A percentile compares a stretch with the other conserved stretches of the same genome.
These are phyloP conservation scores for Pheosia gnoma DNA, from an alignment of 2,888 invertebrate genomes.

Conservation along the genomic window DNA sequence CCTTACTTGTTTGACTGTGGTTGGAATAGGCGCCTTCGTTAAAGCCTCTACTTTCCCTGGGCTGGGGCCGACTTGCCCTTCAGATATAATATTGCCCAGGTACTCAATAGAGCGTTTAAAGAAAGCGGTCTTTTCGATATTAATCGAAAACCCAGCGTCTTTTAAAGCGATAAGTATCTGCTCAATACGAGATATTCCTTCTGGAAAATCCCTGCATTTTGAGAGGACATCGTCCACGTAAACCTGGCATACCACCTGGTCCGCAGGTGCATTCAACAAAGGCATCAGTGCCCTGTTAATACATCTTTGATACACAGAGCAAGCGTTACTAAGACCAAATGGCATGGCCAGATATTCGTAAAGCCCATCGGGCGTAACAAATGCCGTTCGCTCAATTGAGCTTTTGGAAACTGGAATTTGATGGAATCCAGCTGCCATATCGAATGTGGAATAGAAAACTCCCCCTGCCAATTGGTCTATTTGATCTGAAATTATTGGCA, in stretches of 20 bases:
- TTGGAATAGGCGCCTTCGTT: conserved; percentile 35
- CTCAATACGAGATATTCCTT: conserved; percentile 29
- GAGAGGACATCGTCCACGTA: conserved; percentile 44
- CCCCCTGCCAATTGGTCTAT: conserved; percentile 18
- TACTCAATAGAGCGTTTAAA: conserved; percentile 39
- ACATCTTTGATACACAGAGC: conserved; percentile 24
- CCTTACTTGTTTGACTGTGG: conserved; percentile 30
- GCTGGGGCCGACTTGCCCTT: conserved; percentile 39
- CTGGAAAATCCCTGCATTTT: conserved; percentile 24
- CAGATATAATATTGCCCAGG: conserved; percentile 33
- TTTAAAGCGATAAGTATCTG: conserved; percentile 28
- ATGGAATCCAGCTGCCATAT: conserved; percentile 26
- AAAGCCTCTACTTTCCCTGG: conserved; percentile 41
- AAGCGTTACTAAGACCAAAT: conserved; percentile 37
- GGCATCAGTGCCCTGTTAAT: conserved; percentile 9
- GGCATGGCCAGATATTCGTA: conserved; percentile 46
- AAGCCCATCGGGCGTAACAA: conserved; percentile 41
- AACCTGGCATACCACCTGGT: no score
- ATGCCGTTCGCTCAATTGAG: conserved; percentile 43
- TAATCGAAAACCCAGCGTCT: conserved; percentile 41
- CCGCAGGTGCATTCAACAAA: conserved; percentile 5
- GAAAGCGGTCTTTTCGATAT: conserved; percentile 34
- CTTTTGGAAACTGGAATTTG: conserved; percentile 27
- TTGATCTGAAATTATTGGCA: no score
- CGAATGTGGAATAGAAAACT: conserved; percentile 11